Percentiles rank a stretch among this genome's conserved stretches.
These are phyloP conservation scores for Premnoplex brunnescens DNA, from an alignment of 2,797 vertebrate species.

Conservation along the genomic window DNA sequence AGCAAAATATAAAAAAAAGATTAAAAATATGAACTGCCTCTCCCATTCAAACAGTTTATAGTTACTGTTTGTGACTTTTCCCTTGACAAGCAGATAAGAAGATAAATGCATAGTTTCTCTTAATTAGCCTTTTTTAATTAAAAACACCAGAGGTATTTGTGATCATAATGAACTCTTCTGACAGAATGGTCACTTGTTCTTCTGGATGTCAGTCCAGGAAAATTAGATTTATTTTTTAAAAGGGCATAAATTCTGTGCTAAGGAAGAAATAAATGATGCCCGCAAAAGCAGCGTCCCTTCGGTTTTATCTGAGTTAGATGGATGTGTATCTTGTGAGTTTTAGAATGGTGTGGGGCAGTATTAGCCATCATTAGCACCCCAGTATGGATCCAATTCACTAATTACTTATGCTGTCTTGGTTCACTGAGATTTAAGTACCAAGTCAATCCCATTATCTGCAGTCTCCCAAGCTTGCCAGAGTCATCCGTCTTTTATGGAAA, in stretches of 20 bases:
- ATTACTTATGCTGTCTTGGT: slow-evolving; percentile 96
- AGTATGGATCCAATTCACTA: slow-evolving; percentile 92
- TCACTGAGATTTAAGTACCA: slow-evolving; percentile 97
- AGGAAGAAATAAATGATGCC: slow-evolving; percentile 76
- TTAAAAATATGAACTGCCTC: slow-evolving; percentile 3
- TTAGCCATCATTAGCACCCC: slow-evolving; percentile 93
- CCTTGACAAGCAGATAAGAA: slow-evolving; percentile 79
- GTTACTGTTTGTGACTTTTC: slow-evolving; percentile 66
- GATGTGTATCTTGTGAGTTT: slow-evolving; percentile 79
- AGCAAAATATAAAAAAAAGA: background rate
- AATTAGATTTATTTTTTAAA: slow-evolving; percentile 82
- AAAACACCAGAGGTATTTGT: slow-evolving; percentile 90
- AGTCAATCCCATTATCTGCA: slow-evolving; percentile 94
- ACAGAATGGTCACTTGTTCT: slow-evolving; percentile 86
- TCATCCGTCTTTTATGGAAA: slow-evolving; percentile 83
- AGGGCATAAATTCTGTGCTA: slow-evolving; percentile 67
- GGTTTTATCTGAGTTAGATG: slow-evolving; percentile 81
- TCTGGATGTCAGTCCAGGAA: slow-evolving; percentile 84
- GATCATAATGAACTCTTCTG: slow-evolving; percentile 93
- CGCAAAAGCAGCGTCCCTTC: slow-evolving; percentile 62
- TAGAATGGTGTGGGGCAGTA: slow-evolving; percentile 84
- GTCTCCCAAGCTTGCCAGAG: slow-evolving; percentile 87
- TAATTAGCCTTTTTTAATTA: slow-evolving; percentile 98
- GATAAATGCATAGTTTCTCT: slow-evolving; percentile 85
- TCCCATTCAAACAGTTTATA: slow-evolving; percentile 59